These are phyloP conservation scores for Plebejus melissa DNA, from an alignment of 2,888 invertebrate genomes.

Conservation along the genomic window DNA sequence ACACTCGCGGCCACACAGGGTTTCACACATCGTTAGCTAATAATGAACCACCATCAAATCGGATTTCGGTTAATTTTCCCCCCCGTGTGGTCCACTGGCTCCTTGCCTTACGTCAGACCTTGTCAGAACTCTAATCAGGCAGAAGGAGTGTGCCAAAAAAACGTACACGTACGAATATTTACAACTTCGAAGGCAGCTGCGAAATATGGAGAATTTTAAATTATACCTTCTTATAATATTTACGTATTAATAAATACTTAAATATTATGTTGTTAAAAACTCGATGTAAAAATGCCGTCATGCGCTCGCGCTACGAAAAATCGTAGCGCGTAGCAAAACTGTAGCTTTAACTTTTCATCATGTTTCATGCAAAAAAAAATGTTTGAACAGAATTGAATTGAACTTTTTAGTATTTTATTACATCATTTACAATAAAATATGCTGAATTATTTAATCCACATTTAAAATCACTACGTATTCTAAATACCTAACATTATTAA, in stretches of 20 bases:
- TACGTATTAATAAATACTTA: neutral
- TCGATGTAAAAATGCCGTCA: neutral
- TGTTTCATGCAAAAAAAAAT: too few relatives aligned
- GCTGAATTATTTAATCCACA: neutral
- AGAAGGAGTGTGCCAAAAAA: conserved; percentile 41
- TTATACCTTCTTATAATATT: neutral
- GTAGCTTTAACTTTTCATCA: neutral
- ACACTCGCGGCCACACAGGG: conserved; percentile 28
- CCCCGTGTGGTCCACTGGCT: conserved; percentile 62
- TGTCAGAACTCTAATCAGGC: conserved; percentile 56
- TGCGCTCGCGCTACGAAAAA: neutral
- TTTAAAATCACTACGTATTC: too few relatives aligned
- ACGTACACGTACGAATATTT: conserved; percentile 4
- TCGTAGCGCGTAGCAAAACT: neutral
- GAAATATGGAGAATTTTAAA: neutral
- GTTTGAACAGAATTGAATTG: too few relatives aligned
- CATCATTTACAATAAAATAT: too few relatives aligned
- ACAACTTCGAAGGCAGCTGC: conserved; percentile 13
- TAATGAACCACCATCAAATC: conserved; percentile 60
- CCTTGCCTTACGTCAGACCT: conserved; percentile 65
- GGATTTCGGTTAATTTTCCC: conserved; percentile 59
- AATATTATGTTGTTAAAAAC: neutral
- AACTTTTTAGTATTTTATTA: too few relatives aligned
- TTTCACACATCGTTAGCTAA: conserved; percentile 38
- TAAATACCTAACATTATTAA: neutral